Conservation (phyloP, 1,140 invertebrate genomes). For the Oscheius sp. region DNA sequence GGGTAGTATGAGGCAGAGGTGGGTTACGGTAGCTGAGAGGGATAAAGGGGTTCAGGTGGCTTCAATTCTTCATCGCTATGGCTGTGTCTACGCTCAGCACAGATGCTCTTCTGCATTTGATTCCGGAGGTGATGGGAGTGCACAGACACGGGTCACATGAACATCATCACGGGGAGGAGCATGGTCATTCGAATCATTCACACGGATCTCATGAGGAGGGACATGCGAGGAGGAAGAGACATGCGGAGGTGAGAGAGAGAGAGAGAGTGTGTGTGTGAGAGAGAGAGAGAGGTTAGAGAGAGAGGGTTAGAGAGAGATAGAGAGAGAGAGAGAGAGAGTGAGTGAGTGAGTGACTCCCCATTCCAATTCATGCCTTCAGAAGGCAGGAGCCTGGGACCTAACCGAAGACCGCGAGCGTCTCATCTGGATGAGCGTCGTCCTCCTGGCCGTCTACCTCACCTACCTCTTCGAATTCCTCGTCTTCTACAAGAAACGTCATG, state of each 20-base stretch:
- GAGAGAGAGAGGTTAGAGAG: background rate
- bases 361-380: background rate
- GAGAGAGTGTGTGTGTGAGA: background rate
- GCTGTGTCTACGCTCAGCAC: conserved; percentile 28
- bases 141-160: conserved; percentile 15
- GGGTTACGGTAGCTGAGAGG: background rate
- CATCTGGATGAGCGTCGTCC: conserved; percentile 12
- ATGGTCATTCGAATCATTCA: background rate
- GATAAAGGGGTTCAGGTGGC: conserved; percentile 7
- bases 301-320: background rate
- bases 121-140: conserved; percentile 17
- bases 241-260: background rate
- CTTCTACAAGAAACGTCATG: conserved; percentile 24
- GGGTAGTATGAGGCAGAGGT: conserved; percentile 22
- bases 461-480: conserved; percentile 31
- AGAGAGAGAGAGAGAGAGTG: background rate
- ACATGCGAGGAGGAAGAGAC: background rate
- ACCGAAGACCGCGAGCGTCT: conserved; percentile 11
- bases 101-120: conserved; percentile 26
- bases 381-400: too few relatives aligned
- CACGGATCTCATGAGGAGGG: background rate
- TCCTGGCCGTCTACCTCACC: conserved; percentile 13
- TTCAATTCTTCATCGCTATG: conserved; percentile 38
- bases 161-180: conserved; percentile 8
- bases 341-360: background rate